These are phyloP conservation scores for Brotula barbata DNA, from an alignment of 2,797 vertebrate genomes.

Conservation along the genomic window DNA sequence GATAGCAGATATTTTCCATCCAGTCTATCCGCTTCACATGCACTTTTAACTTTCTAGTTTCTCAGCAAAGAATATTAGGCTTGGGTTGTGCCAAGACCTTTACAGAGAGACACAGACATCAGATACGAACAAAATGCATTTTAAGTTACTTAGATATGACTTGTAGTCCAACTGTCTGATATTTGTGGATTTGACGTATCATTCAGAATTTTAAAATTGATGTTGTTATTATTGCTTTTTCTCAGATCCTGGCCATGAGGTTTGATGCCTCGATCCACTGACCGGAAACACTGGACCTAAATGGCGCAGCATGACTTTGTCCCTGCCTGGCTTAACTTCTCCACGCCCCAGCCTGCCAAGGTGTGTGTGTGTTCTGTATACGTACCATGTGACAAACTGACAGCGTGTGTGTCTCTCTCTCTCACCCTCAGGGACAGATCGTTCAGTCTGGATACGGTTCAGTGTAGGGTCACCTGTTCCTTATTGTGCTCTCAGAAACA, in stretches of 20 bases:
- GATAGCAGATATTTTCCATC: conserved; percentile 18
- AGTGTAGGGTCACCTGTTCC: conserved; percentile 17
- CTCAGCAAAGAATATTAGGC: conserved; percentile 53
- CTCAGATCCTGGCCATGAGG: conserved; percentile 99
- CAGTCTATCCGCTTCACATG: conserved; percentile 32
- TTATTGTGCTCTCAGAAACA: conserved; percentile 3
- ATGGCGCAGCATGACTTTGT: conserved; percentile 99
- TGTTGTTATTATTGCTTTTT: not conserved
- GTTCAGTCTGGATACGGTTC: conserved; percentile 27
- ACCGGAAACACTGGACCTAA: conserved; percentile 99
- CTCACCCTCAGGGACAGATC: conserved; percentile 16
- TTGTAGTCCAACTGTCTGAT: not conserved
- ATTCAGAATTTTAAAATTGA: conserved; percentile 1
- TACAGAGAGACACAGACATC: conserved; percentile 16
- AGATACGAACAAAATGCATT: not conserved
- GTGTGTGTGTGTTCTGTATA: conserved; percentile 66
- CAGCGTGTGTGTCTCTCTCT: no score
- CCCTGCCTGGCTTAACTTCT: conserved; percentile 99
- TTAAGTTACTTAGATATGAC: no score
- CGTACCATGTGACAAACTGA: not conserved
- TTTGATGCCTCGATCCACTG: conserved; percentile 99
- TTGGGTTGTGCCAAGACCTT: conserved; percentile 37
- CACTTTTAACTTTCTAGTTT: conserved; percentile 52
- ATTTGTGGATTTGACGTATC: not conserved
- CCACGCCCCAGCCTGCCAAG: conserved; percentile 99